Evolutionary conservation across 2,113 vertebrate species (phyloP).

Genomic region (Poeciliopsis turrubarensis): DNA sequence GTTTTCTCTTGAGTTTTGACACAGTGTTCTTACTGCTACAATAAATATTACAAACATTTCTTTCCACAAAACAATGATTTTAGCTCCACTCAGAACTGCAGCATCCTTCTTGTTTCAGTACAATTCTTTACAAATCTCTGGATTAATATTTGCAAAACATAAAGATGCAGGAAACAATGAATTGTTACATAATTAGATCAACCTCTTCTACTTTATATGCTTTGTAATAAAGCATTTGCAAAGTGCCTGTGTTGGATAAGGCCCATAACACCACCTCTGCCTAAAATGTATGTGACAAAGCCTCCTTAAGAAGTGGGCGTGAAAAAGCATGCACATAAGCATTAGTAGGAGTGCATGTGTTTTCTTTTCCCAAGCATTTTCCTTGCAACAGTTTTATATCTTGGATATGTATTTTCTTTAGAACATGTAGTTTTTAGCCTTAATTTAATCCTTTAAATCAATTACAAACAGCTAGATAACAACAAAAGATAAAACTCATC

Average conservation of each 20-base stretch:
- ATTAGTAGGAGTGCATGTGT: background rate
- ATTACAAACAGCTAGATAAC: background rate
- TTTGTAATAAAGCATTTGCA: constrained; percentile 18
- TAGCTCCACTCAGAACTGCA: constrained; percentile 5
- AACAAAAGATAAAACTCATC: background rate
- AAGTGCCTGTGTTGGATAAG: constrained; percentile 4
- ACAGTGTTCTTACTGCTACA: background rate
- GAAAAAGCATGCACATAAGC: constrained; percentile 12
- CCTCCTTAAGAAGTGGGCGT: constrained; percentile 21
- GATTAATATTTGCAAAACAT: background rate
- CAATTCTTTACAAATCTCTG: background rate
- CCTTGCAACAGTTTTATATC: background rate
- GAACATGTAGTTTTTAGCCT: background rate
- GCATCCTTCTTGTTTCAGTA: background rate
- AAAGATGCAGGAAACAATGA: no score
- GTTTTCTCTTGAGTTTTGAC: background rate
- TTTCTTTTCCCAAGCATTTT: background rate
- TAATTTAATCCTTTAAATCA: background rate
- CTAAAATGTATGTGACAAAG: constrained; percentile 26
- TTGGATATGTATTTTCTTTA: background rate
- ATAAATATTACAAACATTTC: background rate
- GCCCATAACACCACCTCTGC: constrained; percentile 10
- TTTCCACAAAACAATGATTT: background rate
- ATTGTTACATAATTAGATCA: background rate
- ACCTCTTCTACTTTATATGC: background rate